phyloP scores from a whole-genome alignment of 2,797 vertebrate species.

The Liparis tanakae region DNA sequence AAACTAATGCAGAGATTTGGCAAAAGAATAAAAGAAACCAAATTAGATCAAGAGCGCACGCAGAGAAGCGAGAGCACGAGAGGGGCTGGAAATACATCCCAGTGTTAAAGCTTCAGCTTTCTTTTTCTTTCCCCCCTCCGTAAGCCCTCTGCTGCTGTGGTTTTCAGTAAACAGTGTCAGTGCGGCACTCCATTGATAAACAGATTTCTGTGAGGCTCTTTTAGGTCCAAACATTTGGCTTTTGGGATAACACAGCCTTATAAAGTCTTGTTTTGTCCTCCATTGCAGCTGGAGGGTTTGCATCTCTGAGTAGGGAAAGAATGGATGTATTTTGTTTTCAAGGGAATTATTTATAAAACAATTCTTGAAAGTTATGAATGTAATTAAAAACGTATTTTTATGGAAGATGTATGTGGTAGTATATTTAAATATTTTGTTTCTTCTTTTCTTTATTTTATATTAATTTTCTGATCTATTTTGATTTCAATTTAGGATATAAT shows the following conservation, averaged over 20 bases:
- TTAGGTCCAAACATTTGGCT: slow-evolving; percentile 55
- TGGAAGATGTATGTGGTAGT: too few relatives aligned
- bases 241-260: slow-evolving; percentile 61
- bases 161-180: slow-evolving; percentile 62
- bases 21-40: slow-evolving; percentile 33
- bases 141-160: slow-evolving; percentile 35
- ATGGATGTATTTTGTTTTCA: too few relatives aligned
- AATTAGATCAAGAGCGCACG: slow-evolving; percentile 25
- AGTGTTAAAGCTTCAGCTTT: slow-evolving; percentile 27
- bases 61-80: slow-evolving; percentile 18
- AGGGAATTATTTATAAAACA: too few relatives aligned
- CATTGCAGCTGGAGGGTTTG: slow-evolving; percentile 22
- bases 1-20: slow-evolving; percentile 48
- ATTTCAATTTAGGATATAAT: too few relatives aligned
- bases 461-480: too few relatives aligned
- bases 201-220: slow-evolving; percentile 39
- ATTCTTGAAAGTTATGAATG: too few relatives aligned
- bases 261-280: slow-evolving; percentile 37
- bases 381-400: too few relatives aligned
- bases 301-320: neutral
- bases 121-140: neutral
- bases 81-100: slow-evolving; percentile 8
- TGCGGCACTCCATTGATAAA: slow-evolving; percentile 47
- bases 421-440: too few relatives aligned
- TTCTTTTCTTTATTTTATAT: too few relatives aligned